Evolutionary conservation across 2,888 invertebrate genomes (phyloP).

Genomic region (Tineola bisselliella): DNA sequence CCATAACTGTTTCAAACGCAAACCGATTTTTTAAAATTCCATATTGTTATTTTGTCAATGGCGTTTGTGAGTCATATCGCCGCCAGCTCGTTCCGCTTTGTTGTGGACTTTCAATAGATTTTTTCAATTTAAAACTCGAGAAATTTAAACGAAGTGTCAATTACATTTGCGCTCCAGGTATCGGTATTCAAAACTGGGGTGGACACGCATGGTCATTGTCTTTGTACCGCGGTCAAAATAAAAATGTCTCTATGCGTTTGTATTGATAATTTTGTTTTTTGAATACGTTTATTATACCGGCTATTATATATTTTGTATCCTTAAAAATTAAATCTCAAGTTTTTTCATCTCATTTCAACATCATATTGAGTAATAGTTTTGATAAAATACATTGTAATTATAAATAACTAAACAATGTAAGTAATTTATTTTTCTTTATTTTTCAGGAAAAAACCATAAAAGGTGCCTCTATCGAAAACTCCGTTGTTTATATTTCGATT

Average conservation of each 20-base stretch:
- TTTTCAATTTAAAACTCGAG: neutral
- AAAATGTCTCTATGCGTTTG: too few relatives aligned
- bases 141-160: constrained; percentile 12
- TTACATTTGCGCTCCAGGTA: constrained; percentile 9
- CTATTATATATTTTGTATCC: too few relatives aligned
- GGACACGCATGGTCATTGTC: neutral
- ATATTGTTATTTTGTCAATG: constrained; percentile 26
- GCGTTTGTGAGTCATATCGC: constrained; percentile 45
- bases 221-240: neutral
- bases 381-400: too few relatives aligned
- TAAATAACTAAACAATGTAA: neutral
- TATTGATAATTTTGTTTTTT: too few relatives aligned
- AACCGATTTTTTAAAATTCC: neutral
- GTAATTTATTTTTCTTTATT: neutral
- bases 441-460: neutral
- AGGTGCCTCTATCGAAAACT: too few relatives aligned
- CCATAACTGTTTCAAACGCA: neutral
- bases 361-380: too few relatives aligned
- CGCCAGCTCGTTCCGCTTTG: constrained; percentile 16
- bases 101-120: neutral
- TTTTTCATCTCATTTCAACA: too few relatives aligned
- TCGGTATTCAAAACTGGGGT: neutral
- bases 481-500: too few relatives aligned
- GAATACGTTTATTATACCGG: too few relatives aligned
- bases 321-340: too few relatives aligned